Percentiles rank a stretch among this genome's conserved stretches.
These are phyloP conservation scores for Luidia sarsii DNA, from an alignment of 53 echinoderm and acorn worm genomes.

Conservation along the genomic window DNA sequence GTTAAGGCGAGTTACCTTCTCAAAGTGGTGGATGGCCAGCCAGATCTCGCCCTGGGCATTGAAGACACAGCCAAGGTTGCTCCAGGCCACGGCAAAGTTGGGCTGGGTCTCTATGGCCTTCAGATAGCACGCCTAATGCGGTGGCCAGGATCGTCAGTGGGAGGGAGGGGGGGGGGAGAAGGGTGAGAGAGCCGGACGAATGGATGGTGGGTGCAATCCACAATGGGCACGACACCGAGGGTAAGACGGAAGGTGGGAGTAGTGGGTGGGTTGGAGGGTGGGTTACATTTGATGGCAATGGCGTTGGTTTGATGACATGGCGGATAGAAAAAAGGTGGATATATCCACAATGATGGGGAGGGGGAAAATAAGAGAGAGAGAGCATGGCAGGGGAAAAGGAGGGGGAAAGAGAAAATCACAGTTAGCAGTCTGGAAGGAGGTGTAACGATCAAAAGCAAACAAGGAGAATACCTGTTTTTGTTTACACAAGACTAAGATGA, in stretches of 20 bases:
- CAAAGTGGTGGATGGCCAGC: slow-evolving; percentile 99
- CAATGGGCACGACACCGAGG: background rate
- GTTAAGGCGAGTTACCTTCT: slow-evolving; percentile 94
- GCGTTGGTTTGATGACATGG: background rate
- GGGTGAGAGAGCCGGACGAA: slow-evolving; percentile 10
- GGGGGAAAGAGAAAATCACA: slow-evolving; percentile 44
- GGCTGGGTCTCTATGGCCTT: slow-evolving; percentile 99
- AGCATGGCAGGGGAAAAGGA: background rate
- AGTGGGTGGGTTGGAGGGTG: too few relatives aligned
- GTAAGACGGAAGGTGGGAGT: too few relatives aligned
- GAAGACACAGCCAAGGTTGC: slow-evolving; percentile 97
- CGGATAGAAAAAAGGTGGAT: background rate
- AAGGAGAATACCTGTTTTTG: slow-evolving; percentile 36
- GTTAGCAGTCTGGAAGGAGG: slow-evolving; percentile 21
- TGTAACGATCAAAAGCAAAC: background rate
- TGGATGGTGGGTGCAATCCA: background rate
- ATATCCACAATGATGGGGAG: slow-evolving; percentile 22
- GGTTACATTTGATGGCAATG: too few relatives aligned
- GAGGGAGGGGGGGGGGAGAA: background rate
- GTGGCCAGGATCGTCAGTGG: background rate
- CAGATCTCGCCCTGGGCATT: slow-evolving; percentile 98
- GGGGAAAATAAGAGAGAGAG: slow-evolving; percentile 31
- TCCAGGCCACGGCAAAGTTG: slow-evolving; percentile 99
- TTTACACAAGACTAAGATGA: slow-evolving; percentile 36
- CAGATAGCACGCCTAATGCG: slow-evolving; percentile 89